These are phyloP conservation scores for Thymelicus lineola DNA, from an alignment of 2,888 invertebrate species.

Conservation along the genomic window DNA sequence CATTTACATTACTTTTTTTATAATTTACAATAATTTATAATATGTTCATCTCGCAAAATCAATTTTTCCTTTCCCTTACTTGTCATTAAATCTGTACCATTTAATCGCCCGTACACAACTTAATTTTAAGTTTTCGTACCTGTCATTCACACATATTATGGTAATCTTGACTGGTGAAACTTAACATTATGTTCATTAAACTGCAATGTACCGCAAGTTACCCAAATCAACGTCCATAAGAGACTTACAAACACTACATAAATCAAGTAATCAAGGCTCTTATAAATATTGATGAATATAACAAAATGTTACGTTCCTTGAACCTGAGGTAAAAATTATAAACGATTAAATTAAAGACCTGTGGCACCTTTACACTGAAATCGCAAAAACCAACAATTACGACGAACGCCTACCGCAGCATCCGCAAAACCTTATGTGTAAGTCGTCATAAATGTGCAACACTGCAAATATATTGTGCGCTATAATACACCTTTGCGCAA, in stretches of 20 bases:
- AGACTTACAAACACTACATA: slow-evolving; percentile 2
- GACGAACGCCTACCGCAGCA: slow-evolving; percentile 24
- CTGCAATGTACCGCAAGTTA: background rate
- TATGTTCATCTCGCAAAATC: too few relatives aligned
- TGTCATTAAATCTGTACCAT: background rate
- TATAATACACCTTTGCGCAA: background rate
- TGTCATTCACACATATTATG: too few relatives aligned
- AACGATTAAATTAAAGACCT: slow-evolving; percentile 36
- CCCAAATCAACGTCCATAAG: background rate
- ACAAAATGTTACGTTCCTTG: slow-evolving; percentile 26
- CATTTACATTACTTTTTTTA: too few relatives aligned
- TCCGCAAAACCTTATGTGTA: slow-evolving; percentile 49
- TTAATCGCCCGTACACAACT: background rate
- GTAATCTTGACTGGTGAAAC: too few relatives aligned
- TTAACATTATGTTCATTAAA: too few relatives aligned
- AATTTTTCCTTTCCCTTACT: too few relatives aligned
- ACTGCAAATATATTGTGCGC: slow-evolving; percentile 21
- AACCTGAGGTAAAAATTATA: slow-evolving; percentile 30
- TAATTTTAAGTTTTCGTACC: too few relatives aligned
- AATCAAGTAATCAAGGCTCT: background rate
- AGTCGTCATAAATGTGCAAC: slow-evolving; percentile 50
- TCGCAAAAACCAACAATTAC: slow-evolving; percentile 37
- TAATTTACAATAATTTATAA: too few relatives aligned
- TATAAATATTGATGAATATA: slow-evolving; percentile 22
- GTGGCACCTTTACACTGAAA: slow-evolving; percentile 32